A percentile compares a stretch with the other conserved stretches of the same genome.
phyloP scores from a whole-genome alignment of 2,113 vertebrate species.

The Vulpes ferrilata region DNA sequence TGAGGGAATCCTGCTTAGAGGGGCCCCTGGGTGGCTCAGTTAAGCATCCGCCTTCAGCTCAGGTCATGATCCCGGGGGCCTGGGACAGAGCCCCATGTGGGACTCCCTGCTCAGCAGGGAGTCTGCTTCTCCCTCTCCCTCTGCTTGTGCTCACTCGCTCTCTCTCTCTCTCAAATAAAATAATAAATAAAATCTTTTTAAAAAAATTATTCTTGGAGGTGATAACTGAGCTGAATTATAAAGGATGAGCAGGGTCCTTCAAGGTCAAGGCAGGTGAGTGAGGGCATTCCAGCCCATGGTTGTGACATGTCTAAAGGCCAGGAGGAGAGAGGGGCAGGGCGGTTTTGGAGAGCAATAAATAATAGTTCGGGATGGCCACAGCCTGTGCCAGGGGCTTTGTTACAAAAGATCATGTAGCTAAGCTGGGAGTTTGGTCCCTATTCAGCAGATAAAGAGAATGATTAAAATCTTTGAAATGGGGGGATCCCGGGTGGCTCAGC shows the following conservation, averaged over 20 bases:
- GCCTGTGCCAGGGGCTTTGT: neutral
- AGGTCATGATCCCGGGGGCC: no score
- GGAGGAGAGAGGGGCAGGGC: neutral
- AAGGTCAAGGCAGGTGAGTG: neutral
- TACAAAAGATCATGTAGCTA: neutral
- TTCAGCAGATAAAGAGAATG: neutral
- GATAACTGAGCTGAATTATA: neutral
- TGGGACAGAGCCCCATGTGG: no score
- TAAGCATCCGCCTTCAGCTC: no score
- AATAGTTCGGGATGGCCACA: neutral
- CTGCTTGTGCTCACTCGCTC: no score
- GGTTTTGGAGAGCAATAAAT: neutral
- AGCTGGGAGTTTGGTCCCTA: neutral
- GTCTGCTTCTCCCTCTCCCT: no score
- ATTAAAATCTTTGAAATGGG: constrained; percentile 7
- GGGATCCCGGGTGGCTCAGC: neutral
- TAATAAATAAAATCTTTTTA: no score
- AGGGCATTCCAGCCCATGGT: neutral
- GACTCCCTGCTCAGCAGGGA: no score
- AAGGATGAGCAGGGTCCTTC: neutral
- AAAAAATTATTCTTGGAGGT: neutral
- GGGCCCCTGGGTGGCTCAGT: no score
- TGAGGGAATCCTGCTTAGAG: neutral
- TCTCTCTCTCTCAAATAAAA: no score
- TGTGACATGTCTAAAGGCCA: neutral